Percentiles rank a stretch among this genome's conserved stretches.
Evolutionary conservation across 2,888 invertebrate genomes (phyloP).

Genomic region (Papilio protenor): DNA sequence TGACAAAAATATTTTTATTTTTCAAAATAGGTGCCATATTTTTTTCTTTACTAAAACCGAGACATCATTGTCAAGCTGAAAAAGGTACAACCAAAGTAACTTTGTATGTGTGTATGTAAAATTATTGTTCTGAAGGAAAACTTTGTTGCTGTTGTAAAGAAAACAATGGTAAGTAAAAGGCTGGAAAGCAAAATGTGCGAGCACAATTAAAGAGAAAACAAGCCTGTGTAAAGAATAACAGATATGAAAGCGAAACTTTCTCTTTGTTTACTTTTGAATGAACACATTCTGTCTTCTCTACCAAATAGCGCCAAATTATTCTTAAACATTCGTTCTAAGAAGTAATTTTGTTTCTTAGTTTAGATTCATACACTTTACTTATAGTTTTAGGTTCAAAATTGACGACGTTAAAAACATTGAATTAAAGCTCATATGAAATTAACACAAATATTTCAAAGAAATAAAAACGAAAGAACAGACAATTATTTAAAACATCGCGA

Average conservation of each 20-base stretch:
- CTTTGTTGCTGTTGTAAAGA: conserved; percentile 10
- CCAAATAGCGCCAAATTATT: not conserved
- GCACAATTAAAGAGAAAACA: conserved; percentile 35
- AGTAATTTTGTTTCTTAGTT: not conserved
- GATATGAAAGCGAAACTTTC: conserved; percentile 27
- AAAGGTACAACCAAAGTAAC: not conserved
- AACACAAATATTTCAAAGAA: not conserved
- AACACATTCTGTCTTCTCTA: not conserved
- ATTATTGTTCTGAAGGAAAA: conserved; percentile 12
- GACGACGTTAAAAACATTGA: not conserved
- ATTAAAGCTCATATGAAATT: too few species aligned
- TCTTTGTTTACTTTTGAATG: conserved; percentile 24
- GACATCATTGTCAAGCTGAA: not conserved
- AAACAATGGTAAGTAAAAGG: conserved; percentile 24
- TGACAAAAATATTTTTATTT: not conserved
- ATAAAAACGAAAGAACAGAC: not conserved
- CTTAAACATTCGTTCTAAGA: not conserved
- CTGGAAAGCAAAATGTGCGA: conserved; percentile 22
- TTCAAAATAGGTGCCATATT: not conserved
- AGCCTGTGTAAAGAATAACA: conserved; percentile 31
- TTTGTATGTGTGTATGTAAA: conserved; percentile 19
- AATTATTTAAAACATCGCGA: too few species aligned
- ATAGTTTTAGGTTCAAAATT: not conserved
- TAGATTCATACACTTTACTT: not conserved
- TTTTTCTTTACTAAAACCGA: not conserved